A percentile compares a stretch with the other conserved stretches of the same genome.
phyloP scores from a whole-genome alignment of 1,140 invertebrate species.

The Brachionus rubens region DNA sequence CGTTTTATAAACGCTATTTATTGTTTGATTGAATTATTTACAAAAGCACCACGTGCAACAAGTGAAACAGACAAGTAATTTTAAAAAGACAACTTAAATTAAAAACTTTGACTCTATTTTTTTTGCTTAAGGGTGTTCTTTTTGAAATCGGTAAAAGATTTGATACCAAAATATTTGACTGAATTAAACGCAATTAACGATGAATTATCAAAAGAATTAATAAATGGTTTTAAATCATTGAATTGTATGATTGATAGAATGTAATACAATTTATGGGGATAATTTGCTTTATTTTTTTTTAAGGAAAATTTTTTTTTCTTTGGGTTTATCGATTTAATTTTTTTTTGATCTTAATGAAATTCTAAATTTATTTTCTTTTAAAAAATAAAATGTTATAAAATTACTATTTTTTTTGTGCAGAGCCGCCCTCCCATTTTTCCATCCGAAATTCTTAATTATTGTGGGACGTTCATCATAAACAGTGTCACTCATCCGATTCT shows the following conservation, averaged over 20 bases:
- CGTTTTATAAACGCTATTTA: constrained; percentile 22
- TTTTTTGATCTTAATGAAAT: not conserved
- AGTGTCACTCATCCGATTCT: too few relatives aligned
- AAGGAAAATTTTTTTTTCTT: constrained; percentile 1
- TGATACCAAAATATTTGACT: constrained; percentile 33
- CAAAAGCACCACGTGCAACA: constrained; percentile 34
- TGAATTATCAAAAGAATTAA: constrained; percentile 31
- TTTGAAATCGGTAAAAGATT: constrained; percentile 3
- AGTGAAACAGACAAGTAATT: constrained; percentile 38
- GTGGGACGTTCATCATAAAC: too few relatives aligned
- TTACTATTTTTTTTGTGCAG: too few relatives aligned
- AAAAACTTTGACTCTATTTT: not conserved
- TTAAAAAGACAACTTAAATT: constrained; percentile 24
- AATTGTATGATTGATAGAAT: constrained; percentile 30
- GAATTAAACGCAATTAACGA: constrained; percentile 22
- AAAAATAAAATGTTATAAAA: too few relatives aligned
- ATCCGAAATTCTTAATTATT: too few relatives aligned
- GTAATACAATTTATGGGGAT: not conserved
- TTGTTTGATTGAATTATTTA: constrained; percentile 35
- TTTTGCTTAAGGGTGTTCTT: not conserved
- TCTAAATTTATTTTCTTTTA: too few relatives aligned
- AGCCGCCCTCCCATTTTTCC: too few relatives aligned
- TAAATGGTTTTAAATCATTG: constrained; percentile 15
- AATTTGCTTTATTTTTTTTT: constrained; percentile 8
- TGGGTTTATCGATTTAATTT: not conserved